Base-by-base conservation (phyloP, 2,888 invertebrate species). In the Amphipoea lucens region DNA sequence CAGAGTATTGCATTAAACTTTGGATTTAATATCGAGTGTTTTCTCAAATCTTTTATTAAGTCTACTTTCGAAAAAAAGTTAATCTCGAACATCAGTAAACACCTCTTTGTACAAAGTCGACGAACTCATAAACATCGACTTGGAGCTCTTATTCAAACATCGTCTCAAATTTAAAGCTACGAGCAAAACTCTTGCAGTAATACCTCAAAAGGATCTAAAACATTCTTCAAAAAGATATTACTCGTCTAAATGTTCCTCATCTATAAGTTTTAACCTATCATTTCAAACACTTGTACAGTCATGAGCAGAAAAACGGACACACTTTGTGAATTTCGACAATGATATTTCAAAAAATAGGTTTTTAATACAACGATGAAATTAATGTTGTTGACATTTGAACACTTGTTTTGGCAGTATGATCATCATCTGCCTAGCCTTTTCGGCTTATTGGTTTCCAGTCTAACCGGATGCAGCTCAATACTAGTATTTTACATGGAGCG, bases 201-300 rank as follows among this genome's bases (percentile, higher is more conserved):
- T 76, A 57, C 23, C 14, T 62, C 60, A 68, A 85, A 66, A 63
- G 11, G 51, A 65, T 78, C 36, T 67, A 12, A 74, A 66, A 78
- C 20, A 72, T 82, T 76, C 76, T 84, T 85, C 42, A 78, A 40
- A 48, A 65, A 72, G 36, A 82, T 82, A 84, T 86, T 66, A 71
- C 60, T 65, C 14, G 29, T 69, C 71, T 72, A 62, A 78, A 86
- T 70, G 66, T 73, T 75, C 54, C 36, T 60, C 68, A 76, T 85
- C 66, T 67, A 48, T 76, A 70, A 71, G 73, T 60, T 63, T 71
- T 67, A 75, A 73, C 57, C 75, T 74, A 74, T 62, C 83, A 67
- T 45, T 74, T 76, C 51, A 62, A 76, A 79, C 45, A 29, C 14
- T 74, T 14, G 75, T 82, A 57, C 82, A 79, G 14, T 65, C 11